Evolutionary conservation across 2,113 vertebrate genomes (phyloP).

Genomic region (Grus americana): DNA sequence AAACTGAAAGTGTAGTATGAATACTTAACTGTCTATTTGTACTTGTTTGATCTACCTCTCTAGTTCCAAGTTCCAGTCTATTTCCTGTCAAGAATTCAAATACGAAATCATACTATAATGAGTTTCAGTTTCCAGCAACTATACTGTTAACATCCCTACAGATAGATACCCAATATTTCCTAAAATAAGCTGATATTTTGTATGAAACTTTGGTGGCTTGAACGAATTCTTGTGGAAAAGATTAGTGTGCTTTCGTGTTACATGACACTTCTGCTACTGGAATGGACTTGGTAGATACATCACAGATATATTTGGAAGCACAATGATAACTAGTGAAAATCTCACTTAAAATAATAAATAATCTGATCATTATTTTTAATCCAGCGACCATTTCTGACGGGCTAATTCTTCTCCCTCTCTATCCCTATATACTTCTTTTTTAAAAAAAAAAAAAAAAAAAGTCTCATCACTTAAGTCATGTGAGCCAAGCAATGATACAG

Average conservation of each 20-base stretch:
- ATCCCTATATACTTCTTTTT: background rate
- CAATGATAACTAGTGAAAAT: background rate
- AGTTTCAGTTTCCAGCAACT: background rate
- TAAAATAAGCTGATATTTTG: background rate
- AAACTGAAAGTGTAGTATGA: background rate
- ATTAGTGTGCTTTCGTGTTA: background rate
- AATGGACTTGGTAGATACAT: background rate
- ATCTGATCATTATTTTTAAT: background rate
- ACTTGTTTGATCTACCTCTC: background rate
- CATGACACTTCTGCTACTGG: background rate
- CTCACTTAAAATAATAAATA: background rate
- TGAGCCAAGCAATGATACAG: background rate
- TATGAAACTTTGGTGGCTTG: background rate
- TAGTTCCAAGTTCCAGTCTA: background rate
- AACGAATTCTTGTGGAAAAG: background rate
- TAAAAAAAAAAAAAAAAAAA: no score
- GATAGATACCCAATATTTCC: background rate
- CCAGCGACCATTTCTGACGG: background rate
- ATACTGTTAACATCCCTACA: background rate
- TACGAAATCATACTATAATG: background rate
- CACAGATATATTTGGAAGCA: background rate
- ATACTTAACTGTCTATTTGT: background rate
- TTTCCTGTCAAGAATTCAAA: background rate
- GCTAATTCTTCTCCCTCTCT: background rate
- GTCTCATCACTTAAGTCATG: rapidly evolving